phyloP scores from a whole-genome alignment of 2,888 invertebrate species.

The Morpho achilles region DNA sequence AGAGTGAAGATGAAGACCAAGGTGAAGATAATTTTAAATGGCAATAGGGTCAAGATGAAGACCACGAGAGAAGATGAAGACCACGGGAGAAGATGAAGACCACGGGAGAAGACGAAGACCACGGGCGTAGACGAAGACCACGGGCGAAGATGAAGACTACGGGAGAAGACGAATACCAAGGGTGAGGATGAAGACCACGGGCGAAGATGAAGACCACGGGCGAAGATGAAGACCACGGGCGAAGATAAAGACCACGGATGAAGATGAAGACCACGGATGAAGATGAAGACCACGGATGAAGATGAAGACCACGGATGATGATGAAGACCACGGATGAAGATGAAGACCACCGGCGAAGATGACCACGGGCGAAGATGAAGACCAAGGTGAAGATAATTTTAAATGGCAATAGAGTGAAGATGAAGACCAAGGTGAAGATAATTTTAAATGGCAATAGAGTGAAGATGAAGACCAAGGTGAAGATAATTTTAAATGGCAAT shows the following conservation, averaged over 20 bases:
- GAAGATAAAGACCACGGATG: too few relatives aligned
- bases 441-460: too few relatives aligned
- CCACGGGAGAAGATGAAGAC: slow-evolving; percentile 20
- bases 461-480: slow-evolving; percentile 6
- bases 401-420: not conserved
- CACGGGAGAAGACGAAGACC: slow-evolving; percentile 16
- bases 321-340: too few relatives aligned
- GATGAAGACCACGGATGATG: too few relatives aligned
- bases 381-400: slow-evolving; percentile 6
- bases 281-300: too few relatives aligned
- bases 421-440: slow-evolving; percentile 7
- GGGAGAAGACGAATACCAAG: slow-evolving; percentile 18
- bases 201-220: slow-evolving; percentile 7
- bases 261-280: too few relatives aligned
- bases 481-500: too few relatives aligned
- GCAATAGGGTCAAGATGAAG: slow-evolving; percentile 9
- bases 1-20: slow-evolving; percentile 13
- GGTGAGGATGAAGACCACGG: slow-evolving; percentile 11
- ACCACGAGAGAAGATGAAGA: slow-evolving; percentile 11
- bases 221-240: too few relatives aligned
- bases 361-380: slow-evolving; percentile 16
- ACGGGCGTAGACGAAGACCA: slow-evolving; percentile 18
- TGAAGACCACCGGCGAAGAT: not conserved
- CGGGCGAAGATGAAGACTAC: slow-evolving; percentile 10
- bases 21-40: not conserved